A percentile compares a stretch with the other conserved stretches of the same genome.
Conservation (phyloP, 2,113 vertebrate genomes). For the Craseonycteris thonglongyai region DNA sequence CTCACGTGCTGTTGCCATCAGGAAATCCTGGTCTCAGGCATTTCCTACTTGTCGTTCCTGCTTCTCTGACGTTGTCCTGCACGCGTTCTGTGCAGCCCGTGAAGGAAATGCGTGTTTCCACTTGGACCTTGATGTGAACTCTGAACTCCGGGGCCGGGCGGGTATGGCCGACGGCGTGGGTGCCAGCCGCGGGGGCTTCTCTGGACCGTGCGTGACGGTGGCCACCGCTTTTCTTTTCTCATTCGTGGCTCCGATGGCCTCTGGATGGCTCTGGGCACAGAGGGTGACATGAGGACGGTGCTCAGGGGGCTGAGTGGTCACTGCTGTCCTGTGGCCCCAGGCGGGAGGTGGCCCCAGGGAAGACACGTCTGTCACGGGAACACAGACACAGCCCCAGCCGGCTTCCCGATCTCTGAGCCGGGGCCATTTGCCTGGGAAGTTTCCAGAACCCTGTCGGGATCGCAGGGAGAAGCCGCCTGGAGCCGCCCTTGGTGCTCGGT, state of each 20-base stretch:
- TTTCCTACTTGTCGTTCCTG: not conserved
- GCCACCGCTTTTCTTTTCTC: rapidly evolving
- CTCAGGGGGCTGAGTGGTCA: not conserved
- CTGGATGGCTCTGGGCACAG: rapidly evolving
- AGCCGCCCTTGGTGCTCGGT: rapidly evolving
- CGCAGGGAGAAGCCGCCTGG: too few relatives aligned
- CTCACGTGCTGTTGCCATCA: not conserved
- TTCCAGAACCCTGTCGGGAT: too few relatives aligned
- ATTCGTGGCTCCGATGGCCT: too few relatives aligned
- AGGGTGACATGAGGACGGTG: not conserved
- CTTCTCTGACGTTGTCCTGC: not conserved
- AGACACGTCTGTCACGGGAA: too few relatives aligned
- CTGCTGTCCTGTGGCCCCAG: too few relatives aligned
- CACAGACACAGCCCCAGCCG: not conserved
- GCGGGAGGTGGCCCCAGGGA: not conserved
- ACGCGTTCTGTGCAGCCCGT: rapidly evolving
- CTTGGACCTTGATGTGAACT: rapidly evolving
- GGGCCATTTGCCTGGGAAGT: rapidly evolving
- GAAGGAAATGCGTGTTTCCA: not conserved
- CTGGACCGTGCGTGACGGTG: rapidly evolving
- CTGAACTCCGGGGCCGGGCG: rapidly evolving
- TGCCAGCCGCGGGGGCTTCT: rapidly evolving
- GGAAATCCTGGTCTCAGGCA: not conserved
- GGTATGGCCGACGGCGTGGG: too few relatives aligned
- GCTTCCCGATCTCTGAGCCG: rapidly evolving